phyloP scores from a whole-genome alignment of 64 coral and sea anemone species.

The Catalaphyllia jardinei region DNA sequence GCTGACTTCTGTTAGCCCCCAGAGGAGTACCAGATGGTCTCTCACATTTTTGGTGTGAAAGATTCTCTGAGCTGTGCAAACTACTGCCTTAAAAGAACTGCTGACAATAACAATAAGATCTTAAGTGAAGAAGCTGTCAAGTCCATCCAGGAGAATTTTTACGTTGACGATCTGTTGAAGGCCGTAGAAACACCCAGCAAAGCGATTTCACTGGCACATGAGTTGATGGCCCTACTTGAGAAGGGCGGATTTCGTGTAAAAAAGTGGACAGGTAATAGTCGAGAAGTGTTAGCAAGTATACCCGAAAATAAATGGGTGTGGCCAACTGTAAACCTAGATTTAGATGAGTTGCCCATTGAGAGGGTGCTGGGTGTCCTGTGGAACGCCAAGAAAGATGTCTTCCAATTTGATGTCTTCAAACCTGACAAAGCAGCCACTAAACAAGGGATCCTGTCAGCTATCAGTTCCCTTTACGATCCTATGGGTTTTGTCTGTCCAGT shows the following conservation, averaged over 20 bases:
- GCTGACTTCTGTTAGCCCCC: not conserved
- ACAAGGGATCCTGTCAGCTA: slow-evolving; percentile 39
- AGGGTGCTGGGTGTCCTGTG: slow-evolving; percentile 10
- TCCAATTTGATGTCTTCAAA: not conserved
- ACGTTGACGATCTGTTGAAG: slow-evolving; percentile 43
- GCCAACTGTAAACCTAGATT: not conserved
- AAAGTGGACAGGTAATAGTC: slow-evolving; percentile 20
- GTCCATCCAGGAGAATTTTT: slow-evolving; percentile 25
- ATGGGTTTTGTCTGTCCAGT: slow-evolving; percentile 44
- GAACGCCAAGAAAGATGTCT: not conserved
- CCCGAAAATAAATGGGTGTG: not conserved
- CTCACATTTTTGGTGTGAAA: slow-evolving; percentile 38
- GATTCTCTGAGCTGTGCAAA: slow-evolving; percentile 45
- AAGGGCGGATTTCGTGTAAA: slow-evolving; percentile 13
- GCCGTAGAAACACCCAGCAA: not conserved
- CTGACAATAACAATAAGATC: not conserved
- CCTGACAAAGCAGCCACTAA: slow-evolving; percentile 16
- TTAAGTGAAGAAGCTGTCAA: slow-evolving; percentile 5
- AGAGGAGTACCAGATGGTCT: slow-evolving; percentile 1
- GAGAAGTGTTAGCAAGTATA: slow-evolving; percentile 1
- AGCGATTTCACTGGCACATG: not conserved
- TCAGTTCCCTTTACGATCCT: slow-evolving; percentile 57
- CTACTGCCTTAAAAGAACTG: slow-evolving; percentile 14
- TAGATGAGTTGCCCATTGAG: not conserved
- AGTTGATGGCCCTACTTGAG: not conserved